Evolutionary conservation across 1,140 invertebrate species (phyloP).

Genomic region (Pectinophora gossypiella): DNA sequence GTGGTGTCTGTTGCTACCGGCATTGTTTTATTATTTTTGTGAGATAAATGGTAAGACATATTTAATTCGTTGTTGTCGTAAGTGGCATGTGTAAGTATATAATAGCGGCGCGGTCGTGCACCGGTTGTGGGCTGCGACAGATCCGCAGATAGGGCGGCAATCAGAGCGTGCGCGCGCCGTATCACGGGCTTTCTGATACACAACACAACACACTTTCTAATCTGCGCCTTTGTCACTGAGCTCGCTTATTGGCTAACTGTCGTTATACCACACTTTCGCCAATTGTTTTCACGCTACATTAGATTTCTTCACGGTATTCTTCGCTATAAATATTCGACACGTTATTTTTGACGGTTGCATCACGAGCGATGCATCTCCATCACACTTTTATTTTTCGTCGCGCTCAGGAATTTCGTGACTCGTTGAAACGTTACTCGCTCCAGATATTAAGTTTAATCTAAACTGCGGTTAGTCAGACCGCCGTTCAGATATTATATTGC

Average conservation of each 20-base stretch:
- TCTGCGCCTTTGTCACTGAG: conserved; percentile 68
- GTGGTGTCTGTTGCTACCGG: not conserved
- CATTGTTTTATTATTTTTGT: no score
- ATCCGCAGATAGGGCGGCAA: conserved; percentile 67
- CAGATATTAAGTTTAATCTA: conserved; percentile 40
- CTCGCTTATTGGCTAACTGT: conserved; percentile 63
- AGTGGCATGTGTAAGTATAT: no score
- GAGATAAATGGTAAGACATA: not conserved
- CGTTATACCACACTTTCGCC: conserved; percentile 65
- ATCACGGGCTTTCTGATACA: conserved; percentile 62
- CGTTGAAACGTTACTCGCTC: not conserved
- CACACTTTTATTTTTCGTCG: conserved; percentile 5
- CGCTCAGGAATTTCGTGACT: conserved; percentile 3
- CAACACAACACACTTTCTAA: conserved; percentile 72
- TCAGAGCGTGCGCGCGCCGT: conserved; percentile 63
- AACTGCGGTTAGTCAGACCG: conserved; percentile 54
- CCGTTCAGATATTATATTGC: conserved; percentile 43
- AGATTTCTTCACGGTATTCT: conserved; percentile 53
- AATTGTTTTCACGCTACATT: conserved; percentile 73
- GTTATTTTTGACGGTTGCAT: conserved; percentile 39
- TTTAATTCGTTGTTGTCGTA: not conserved
- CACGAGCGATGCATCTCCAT: conserved; percentile 27
- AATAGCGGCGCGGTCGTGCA: conserved; percentile 9
- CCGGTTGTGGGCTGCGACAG: conserved; percentile 55
- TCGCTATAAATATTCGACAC: conserved; percentile 37